Base-by-base conservation (phyloP, 1,140 invertebrate species). In the Nixonia krombeini region DNA sequence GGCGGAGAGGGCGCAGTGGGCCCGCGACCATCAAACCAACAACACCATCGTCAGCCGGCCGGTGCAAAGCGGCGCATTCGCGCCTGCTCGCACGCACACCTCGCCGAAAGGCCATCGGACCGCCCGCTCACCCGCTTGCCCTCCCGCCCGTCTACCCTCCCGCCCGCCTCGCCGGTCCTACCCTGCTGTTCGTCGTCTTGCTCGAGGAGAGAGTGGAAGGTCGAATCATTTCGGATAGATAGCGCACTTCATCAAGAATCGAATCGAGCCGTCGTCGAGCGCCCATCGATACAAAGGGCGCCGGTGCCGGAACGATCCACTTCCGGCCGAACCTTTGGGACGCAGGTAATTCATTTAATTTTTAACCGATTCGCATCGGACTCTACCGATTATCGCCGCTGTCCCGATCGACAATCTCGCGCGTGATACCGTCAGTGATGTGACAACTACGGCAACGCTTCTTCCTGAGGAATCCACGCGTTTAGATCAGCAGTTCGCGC, bases 1-100 rank as follows among this genome's bases (percentile, higher is more conserved):
- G 74, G 75, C 70, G 77, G 78, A 83, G 83, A 83, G 83, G 82
- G 82, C 82, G 80, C 82, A 85, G 83, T 85, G 80, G 79, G 81
- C 78, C 79, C 80, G 82, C 82, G 79, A 84, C 82, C 82, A 80
- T 79, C 82, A 84, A 79, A 82, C 78, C 78, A 82, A 79, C 81
- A 81, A 81, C 82, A 85, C 75, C 56, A 65, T 63, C 57, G 53
- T 35, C 45, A 50, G 57, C 68, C 57, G 58, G 56, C 50, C 63
- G 61, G 63, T 38, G 50, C 29, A 13, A 55, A 41, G 56, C 65
- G 61, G 57, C 62, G 64, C 64, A 49, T 55, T 41, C 46, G 65
- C 65, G 52, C 58, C 57, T 58, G 62, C 70, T 70, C 62, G 56
- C 58, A 59, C 58, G 45, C 29, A 31, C 55, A 49, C 52, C 61